Percentiles rank a stretch among this genome's conserved stretches.
phyloP scores from a whole-genome alignment of 2,797 vertebrate genomes.

The Phyllotis vaccarum region DNA sequence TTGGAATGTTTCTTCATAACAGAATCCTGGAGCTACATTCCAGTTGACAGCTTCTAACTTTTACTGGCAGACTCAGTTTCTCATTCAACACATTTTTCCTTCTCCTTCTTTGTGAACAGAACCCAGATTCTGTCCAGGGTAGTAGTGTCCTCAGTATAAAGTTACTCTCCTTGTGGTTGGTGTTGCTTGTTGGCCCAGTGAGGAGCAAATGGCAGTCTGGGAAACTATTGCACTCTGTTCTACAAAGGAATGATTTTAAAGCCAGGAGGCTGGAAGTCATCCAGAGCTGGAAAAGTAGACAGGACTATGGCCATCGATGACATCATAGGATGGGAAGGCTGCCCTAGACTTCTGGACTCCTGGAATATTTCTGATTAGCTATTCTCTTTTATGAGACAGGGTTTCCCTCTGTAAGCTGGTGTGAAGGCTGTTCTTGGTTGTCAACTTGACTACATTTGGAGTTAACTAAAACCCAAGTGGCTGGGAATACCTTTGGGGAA shows the following conservation, averaged over 20 bases:
- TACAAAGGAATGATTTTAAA: neutral
- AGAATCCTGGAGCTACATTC: neutral
- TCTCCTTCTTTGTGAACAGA: neutral
- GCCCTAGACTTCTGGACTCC: neutral
- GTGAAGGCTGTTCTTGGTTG: neutral
- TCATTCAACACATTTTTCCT: accelerated
- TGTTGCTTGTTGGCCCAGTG: neutral
- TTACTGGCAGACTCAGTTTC: neutral
- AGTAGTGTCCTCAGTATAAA: neutral
- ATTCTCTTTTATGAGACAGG: neutral
- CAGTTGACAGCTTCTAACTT: neutral
- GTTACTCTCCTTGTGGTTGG: neutral
- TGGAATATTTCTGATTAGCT: neutral
- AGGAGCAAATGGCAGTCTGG: neutral
- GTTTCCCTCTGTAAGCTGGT: neutral
- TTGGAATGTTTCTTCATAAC: neutral
- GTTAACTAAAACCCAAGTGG: neutral
- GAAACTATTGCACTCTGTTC: neutral
- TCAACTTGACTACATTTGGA: neutral
- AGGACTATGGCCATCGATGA: neutral
- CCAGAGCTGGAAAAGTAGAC: neutral
- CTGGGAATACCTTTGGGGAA: neutral
- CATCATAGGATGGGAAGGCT: neutral
- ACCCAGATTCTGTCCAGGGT: neutral
- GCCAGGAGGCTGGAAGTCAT: neutral